phyloP scores from a whole-genome alignment of 2,113 vertebrate genomes.

The Zapus hudsonius region DNA sequence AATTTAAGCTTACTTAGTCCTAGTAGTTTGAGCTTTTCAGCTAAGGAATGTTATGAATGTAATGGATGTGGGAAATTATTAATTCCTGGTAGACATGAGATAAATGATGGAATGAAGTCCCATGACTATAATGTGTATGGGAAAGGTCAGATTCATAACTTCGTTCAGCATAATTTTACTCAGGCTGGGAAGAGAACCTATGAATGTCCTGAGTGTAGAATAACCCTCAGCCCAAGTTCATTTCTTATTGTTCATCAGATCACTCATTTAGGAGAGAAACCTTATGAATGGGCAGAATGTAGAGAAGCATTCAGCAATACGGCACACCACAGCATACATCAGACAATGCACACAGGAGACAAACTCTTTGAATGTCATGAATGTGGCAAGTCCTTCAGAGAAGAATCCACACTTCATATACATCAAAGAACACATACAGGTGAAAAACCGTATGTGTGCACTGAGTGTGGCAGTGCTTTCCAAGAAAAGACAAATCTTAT shows the following conservation, averaged over 20 bases:
- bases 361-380: slow-evolving; percentile 70
- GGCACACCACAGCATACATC: slow-evolving; percentile 47
- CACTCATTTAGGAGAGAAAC: slow-evolving; percentile 63
- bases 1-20: slow-evolving; percentile 29
- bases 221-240: slow-evolving; percentile 60
- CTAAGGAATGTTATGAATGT: slow-evolving; percentile 50
- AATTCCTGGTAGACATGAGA: slow-evolving; percentile 50
- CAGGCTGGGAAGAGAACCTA: slow-evolving; percentile 57
- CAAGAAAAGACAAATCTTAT: slow-evolving; percentile 49
- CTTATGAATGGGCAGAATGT: slow-evolving; percentile 62
- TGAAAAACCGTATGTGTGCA: slow-evolving; percentile 62
- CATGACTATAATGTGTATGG: background rate
- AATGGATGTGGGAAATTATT: slow-evolving; percentile 56
- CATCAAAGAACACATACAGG: slow-evolving; percentile 84
- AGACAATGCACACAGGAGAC: slow-evolving; percentile 81
- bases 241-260: slow-evolving; percentile 63
- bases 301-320: slow-evolving; percentile 63
- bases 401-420: slow-evolving; percentile 83
- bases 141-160: slow-evolving; percentile 41
- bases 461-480: slow-evolving; percentile 53
- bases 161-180: slow-evolving; percentile 24
- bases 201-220: slow-evolving; percentile 71
- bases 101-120: slow-evolving; percentile 32
- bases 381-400: slow-evolving; percentile 86
- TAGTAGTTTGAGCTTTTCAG: slow-evolving; percentile 28